Percentiles rank a stretch among this genome's conserved stretches.
phyloP scores from a whole-genome alignment of 2,888 invertebrate species.

The Hyppa rectilinea region DNA sequence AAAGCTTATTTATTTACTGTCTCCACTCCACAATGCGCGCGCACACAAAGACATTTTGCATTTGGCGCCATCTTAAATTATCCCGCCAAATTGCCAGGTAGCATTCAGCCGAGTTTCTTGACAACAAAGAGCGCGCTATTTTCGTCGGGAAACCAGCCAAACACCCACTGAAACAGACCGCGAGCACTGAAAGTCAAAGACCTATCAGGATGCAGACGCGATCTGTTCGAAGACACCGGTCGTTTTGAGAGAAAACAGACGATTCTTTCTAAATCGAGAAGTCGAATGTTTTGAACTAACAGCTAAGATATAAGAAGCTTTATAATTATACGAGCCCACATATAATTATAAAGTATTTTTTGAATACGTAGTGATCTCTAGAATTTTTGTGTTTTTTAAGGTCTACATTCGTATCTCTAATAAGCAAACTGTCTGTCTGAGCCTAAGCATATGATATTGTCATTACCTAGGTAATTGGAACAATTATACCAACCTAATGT shows the following conservation, averaged over 20 bases:
- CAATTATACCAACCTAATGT: not conserved
- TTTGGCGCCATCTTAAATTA: conserved; percentile 57
- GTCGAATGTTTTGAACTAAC: conserved; percentile 5
- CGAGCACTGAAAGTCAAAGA: conserved; percentile 64
- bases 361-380: not conserved
- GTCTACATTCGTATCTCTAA: not conserved
- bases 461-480: not conserved
- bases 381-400: not conserved
- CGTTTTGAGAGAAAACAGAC: conserved; percentile 45
- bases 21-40: not conserved
- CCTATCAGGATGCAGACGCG: conserved; percentile 48
- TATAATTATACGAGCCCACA: too few species aligned
- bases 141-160: conserved; percentile 63
- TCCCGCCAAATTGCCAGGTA: conserved; percentile 43
- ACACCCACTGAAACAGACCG: conserved; percentile 49
- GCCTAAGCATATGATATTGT: not conserved
- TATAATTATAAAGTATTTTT: not conserved
- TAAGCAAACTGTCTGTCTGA: not conserved
- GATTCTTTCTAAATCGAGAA: conserved; percentile 34
- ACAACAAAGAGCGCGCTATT: conserved; percentile 63
- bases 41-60: conserved; percentile 14
- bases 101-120: conserved; percentile 29
- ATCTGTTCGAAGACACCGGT: conserved; percentile 31
- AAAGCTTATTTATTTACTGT: conserved; percentile 29
- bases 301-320: too few species aligned